Evolutionary conservation across 1,140 invertebrate species (phyloP).

Genomic region (Drosophila biarmipes): DNA sequence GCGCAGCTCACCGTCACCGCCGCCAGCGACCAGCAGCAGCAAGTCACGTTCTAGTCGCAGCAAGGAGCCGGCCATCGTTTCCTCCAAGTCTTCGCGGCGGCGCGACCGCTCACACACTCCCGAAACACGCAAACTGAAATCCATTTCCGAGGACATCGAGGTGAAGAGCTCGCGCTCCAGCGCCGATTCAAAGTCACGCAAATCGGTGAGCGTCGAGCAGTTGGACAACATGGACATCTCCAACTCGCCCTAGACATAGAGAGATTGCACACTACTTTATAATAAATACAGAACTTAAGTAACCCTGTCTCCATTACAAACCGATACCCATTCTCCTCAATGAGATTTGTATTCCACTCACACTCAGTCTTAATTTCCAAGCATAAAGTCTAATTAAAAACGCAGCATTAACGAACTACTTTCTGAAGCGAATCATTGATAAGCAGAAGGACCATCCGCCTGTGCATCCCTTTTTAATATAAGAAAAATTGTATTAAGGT

Average conservation of each 20-base stretch:
- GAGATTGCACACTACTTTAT: slow-evolving; percentile 27
- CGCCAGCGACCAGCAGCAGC: slow-evolving; percentile 36
- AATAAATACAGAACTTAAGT: slow-evolving; percentile 39
- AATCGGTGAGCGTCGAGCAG: slow-evolving; percentile 85
- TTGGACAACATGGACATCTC: slow-evolving; percentile 88
- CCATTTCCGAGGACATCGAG: slow-evolving; percentile 73
- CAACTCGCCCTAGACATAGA: slow-evolving; percentile 73
- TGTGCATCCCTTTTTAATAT: too few species aligned
- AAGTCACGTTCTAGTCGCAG: slow-evolving; percentile 74
- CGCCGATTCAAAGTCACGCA: slow-evolving; percentile 67
- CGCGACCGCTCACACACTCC: slow-evolving; percentile 71
- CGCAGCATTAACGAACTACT: slow-evolving; percentile 31
- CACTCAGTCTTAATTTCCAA: slow-evolving; percentile 42
- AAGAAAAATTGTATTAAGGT: too few species aligned
- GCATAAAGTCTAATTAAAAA: slow-evolving; percentile 41
- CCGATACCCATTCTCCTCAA: slow-evolving; percentile 17
- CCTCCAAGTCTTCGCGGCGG: slow-evolving; percentile 63
- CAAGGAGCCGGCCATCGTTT: slow-evolving; percentile 59
- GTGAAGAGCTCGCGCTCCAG: slow-evolving; percentile 77
- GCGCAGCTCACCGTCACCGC: slow-evolving; percentile 75
- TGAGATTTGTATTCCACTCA: slow-evolving; percentile 10
- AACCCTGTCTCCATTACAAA: slow-evolving; percentile 19
- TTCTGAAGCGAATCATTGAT: slow-evolving; percentile 29
- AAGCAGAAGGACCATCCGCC: background rate
- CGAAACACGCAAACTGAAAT: slow-evolving; percentile 73